These are phyloP conservation scores for Drosophila guanche DNA, from an alignment of 1,140 invertebrate genomes.

Conservation along the genomic window DNA sequence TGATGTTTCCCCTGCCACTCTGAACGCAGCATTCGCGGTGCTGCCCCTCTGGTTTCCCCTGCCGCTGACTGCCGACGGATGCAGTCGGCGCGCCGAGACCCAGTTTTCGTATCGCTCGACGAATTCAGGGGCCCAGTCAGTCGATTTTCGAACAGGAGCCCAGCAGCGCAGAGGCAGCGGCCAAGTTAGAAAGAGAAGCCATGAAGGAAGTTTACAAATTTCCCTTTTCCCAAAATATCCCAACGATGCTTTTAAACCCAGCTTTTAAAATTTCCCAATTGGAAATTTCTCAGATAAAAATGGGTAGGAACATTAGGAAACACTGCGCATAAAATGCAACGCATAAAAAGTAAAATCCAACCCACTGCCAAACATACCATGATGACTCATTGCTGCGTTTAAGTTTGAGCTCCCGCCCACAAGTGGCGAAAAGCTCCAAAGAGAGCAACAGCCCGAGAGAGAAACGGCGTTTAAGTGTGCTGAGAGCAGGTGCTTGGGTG, in stretches of 20 bases:
- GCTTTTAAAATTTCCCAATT: too few relatives aligned
- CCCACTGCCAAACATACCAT: too few relatives aligned
- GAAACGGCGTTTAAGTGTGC: not conserved
- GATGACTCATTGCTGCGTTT: not conserved
- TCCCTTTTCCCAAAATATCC: too few relatives aligned
- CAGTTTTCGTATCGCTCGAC: constrained; percentile 17
- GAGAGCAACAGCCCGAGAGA: constrained; percentile 9
- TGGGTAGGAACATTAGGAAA: too few relatives aligned
- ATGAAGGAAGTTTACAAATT: too few relatives aligned
- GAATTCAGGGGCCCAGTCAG: constrained; percentile 81
- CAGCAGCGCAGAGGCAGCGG: constrained; percentile 43
- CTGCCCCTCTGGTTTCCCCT: too few relatives aligned
- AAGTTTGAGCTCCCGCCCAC: constrained; percentile 1
- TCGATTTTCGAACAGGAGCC: constrained; percentile 73
- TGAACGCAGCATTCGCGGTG: not conserved
- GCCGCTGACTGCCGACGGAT: too few relatives aligned
- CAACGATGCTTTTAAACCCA: too few relatives aligned
- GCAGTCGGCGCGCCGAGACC: too few relatives aligned
- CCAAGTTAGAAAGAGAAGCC: not conserved
- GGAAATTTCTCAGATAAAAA: too few relatives aligned
- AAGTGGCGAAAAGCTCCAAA: constrained; percentile 26
- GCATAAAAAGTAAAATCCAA: too few relatives aligned
- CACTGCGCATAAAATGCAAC: too few relatives aligned
- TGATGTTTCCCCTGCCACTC: constrained; percentile 31
- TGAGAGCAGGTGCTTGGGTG: not conserved